Evolutionary conservation across 2,113 vertebrate species (phyloP), one percentile per base, ranked within the genome.

Genomic region (Thunnus maccoyii): DNA sequence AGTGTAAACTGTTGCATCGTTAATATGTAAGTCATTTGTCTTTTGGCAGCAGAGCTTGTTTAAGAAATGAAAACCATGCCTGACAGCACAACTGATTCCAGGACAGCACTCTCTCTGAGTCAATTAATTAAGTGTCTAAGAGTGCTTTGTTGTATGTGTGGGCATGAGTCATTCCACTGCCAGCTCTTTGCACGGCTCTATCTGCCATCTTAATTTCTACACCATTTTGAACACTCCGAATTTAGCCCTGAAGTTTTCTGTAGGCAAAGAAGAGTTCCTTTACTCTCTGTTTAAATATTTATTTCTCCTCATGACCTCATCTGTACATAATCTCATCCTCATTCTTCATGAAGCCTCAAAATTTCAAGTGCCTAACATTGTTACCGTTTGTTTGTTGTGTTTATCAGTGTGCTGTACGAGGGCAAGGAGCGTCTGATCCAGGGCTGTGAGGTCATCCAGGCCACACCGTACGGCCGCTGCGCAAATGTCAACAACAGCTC

Each of bases 401-500:
- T 47, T 11, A 1, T 57, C 91, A 99, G 98, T 66, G 97, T 99
- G 74, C 93, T 99, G 2, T 98, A 99, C 41, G 98, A 99, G 83
- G 98, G 97, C 3, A 99, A 99, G 89, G 98, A 99, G 14, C 95
- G 97, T 6, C 82, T 99, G 13, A 98, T 98, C 87, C 92, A 96
- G 62, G 98, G 97, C 89, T 99, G 98, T 2, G 98, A 99, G 91
- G 95, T 98, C 89, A 96, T 99, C 72, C 96, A 97, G 70, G 97
- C 97, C 78, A 99, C 98, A 0, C 98, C 98, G 0, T 99, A 97
- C 0, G 98, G 98, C 67, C 98, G 98, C 46, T 99, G 98, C 4
- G 98, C 98, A 52, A 99, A 99, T 12, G 97, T 99, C 76, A 99
- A 99, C 94, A 99, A 99, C 93, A 99, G 98, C 93, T 99, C 97